Evolutionary conservation across 2,113 vertebrate species (phyloP), one percentile per base, ranked within the genome.

Genomic region (Actinemys pallida): DNA sequence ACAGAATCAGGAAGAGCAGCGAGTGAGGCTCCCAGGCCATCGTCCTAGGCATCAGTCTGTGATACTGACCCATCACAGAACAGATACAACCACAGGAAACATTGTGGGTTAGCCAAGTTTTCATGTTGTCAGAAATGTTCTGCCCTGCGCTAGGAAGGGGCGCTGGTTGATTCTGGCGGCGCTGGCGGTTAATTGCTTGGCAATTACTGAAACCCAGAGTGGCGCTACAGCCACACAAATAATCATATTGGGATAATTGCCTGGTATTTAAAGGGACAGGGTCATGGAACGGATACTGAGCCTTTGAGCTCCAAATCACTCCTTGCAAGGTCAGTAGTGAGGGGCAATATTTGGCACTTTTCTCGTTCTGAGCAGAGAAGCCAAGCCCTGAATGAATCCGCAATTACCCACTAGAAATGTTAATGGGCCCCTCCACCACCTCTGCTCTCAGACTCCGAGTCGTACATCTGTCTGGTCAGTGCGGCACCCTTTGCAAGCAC

Each of bases 381-480:
- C 25, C 86, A 2, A 14, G 14, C 49, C 12, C 39, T 76, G 39
- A 76, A 4, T 39, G 72, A 45, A 25, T 39, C 20, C 12, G 1
- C 22, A 12, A 1, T 25, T 52, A 9, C 39, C 5, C 10, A 2
- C 19, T 8, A 13, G 25, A n/a, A n/a, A 17, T 45, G 56, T 4
- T 39, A 42, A 11, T 2, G 76, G 92, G 54, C 35, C 57, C 56
- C 72, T 0, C 1, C 2, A 20, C 17, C 27, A 8, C n/a, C 83
- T 20, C 4, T 49, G 47, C 86, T 84, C 5, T n/a, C 76, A 22
- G 76, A 0, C 0, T 10, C 12, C 47, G 76, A 75, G 8, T 19
- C 6, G 4, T 1, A 1, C 0, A 0, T 14, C 54, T 75, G 47
- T 81, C 13, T 13, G 0, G 0, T 53, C 87, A 62, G 16, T 24